phyloP scores from a whole-genome alignment of 1,140 invertebrate species.

The Thalassaphorura encarpata region DNA sequence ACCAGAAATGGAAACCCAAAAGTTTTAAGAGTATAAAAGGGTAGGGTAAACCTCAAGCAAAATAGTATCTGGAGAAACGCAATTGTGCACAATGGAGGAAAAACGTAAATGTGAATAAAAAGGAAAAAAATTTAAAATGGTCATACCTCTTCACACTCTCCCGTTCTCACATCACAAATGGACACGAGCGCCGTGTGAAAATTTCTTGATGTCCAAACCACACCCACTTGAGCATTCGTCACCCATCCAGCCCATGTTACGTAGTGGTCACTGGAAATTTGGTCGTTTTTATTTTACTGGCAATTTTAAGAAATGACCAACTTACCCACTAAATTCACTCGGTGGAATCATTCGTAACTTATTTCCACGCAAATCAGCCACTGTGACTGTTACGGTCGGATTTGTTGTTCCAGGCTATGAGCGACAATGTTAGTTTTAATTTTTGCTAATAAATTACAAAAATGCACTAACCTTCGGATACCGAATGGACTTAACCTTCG shows the following conservation, averaged over 20 bases:
- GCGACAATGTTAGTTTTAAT: too few species aligned
- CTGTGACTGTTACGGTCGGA: constrained; percentile 63
- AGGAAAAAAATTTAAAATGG: too few species aligned
- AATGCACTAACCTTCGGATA: constrained; percentile 63
- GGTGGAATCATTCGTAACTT: constrained; percentile 63
- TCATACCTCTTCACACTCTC: constrained; percentile 70
- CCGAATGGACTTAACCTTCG: constrained; percentile 64
- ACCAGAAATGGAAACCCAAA: too few species aligned
- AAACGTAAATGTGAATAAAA: too few species aligned
- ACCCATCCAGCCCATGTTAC: constrained; percentile 83
- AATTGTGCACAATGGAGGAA: too few species aligned
- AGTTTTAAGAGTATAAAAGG: too few species aligned
- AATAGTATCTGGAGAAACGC: too few species aligned
- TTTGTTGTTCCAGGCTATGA: constrained; percentile 70
- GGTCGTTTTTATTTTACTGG: too few species aligned
- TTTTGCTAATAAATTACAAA: too few species aligned
- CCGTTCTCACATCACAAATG: constrained; percentile 70
- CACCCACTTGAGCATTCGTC: constrained; percentile 64
- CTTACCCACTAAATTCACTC: constrained; percentile 40
- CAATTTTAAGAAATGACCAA: not conserved
- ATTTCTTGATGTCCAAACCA: constrained; percentile 79
- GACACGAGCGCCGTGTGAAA: constrained; percentile 81
- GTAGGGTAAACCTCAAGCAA: too few species aligned
- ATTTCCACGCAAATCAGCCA: constrained; percentile 69
- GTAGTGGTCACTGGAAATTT: constrained; percentile 84